phyloP scores from a whole-genome alignment of 2,888 invertebrate species.

The Trissolcus japonicus region DNA sequence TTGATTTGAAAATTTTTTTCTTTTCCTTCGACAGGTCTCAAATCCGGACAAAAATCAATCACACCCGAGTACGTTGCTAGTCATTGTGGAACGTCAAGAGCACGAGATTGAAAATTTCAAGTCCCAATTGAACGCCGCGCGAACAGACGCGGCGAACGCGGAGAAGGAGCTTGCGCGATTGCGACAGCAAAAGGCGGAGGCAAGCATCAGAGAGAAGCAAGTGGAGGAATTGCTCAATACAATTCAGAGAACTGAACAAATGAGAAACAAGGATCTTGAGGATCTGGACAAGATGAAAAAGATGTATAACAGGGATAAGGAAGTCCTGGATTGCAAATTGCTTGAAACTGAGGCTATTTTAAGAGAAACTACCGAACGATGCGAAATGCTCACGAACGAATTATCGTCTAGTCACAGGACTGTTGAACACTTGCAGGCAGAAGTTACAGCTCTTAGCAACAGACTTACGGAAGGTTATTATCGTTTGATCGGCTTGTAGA shows the following conservation, averaged over 20 bases:
- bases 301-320: slow-evolving; percentile 81
- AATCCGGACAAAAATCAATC: slow-evolving; percentile 68
- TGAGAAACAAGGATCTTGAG: slow-evolving; percentile 84
- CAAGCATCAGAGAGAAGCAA: slow-evolving; percentile 83
- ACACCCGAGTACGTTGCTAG: slow-evolving; percentile 72
- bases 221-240: slow-evolving; percentile 86
- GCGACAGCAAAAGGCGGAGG: slow-evolving; percentile 84
- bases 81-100: slow-evolving; percentile 80
- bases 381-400: slow-evolving; percentile 82
- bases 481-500: background rate
- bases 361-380: slow-evolving; percentile 83
- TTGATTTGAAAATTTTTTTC: background rate
- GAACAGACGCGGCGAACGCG: slow-evolving; percentile 81
- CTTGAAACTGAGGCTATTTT: slow-evolving; percentile 83
- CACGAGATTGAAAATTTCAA: slow-evolving; percentile 84
- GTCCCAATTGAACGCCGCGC: slow-evolving; percentile 81
- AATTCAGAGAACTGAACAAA: slow-evolving; percentile 87
- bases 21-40: slow-evolving; percentile 62
- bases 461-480: slow-evolving; percentile 79
- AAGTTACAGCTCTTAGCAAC: slow-evolving; percentile 83
- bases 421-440: slow-evolving; percentile 82
- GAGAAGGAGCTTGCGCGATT: slow-evolving; percentile 86
- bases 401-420: slow-evolving; percentile 81
- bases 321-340: slow-evolving; percentile 82
- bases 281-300: slow-evolving; percentile 81